phyloP scores from a whole-genome alignment of 2,797 vertebrate species.

The Sitta carolinensis region DNA sequence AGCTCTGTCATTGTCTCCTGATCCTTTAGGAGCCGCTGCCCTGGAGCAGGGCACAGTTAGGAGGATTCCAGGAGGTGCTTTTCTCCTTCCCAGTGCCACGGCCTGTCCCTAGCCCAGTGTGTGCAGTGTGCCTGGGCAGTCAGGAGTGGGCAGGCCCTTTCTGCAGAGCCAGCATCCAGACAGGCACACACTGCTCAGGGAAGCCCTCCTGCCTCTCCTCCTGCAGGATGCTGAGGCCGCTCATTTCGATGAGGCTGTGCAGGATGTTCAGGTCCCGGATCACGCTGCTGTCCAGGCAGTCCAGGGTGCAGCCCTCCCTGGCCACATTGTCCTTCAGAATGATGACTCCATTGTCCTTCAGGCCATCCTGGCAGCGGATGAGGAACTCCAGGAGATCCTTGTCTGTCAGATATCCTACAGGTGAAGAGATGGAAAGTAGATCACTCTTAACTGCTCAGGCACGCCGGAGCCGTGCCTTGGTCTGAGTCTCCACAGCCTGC shows the following conservation, averaged over 20 bases:
- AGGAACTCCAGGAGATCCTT: conserved; percentile 91
- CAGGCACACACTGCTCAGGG: conserved; percentile 88
- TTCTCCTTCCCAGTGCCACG: not conserved
- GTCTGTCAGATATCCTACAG: conserved; percentile 90
- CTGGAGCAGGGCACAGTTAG: not conserved
- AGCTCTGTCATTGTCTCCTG: not conserved
- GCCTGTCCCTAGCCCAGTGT: not conserved
- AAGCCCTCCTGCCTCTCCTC: conserved; percentile 87
- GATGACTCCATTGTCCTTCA: conserved; percentile 88
- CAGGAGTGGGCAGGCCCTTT: conserved; percentile 23
- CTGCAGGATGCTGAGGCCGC: conserved; percentile 83
- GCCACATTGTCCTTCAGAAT: conserved; percentile 96
- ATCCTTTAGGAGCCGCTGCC: not conserved
- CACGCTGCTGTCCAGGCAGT: conserved; percentile 90
- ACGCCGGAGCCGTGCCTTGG: not conserved
- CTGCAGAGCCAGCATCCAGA: conserved; percentile 93
- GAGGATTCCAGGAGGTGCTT: not conserved
- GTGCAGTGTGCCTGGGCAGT: not conserved
- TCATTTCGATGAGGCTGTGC: conserved; percentile 82
- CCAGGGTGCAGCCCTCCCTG: conserved; percentile 88
- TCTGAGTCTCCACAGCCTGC: not conserved
- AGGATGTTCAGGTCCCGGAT: conserved; percentile 92
- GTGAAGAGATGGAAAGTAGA: not conserved
- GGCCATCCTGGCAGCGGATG: conserved; percentile 83
- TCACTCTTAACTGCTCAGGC: not conserved